Percentiles rank a stretch among this genome's conserved stretches.
Evolutionary conservation across 2,888 invertebrate species (phyloP).

Genomic region (Electrophaes corylata): DNA sequence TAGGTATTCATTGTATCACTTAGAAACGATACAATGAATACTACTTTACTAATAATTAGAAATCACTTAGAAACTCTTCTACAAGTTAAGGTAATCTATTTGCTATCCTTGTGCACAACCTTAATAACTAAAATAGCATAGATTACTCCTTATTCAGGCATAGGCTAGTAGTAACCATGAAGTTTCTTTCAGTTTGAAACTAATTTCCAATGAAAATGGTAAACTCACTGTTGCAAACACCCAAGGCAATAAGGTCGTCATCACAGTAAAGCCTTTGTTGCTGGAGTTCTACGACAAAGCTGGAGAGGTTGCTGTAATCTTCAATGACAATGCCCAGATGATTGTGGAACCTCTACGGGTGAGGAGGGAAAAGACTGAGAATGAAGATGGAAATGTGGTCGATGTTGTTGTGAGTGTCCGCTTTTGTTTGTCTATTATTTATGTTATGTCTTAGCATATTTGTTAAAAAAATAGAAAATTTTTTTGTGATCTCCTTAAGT

Average conservation of each 20-base stretch:
- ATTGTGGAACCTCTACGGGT: slow-evolving; percentile 94
- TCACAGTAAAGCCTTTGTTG: slow-evolving; percentile 91
- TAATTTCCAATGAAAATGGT: slow-evolving; percentile 63
- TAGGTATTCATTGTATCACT: too few species aligned
- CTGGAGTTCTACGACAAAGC: slow-evolving; percentile 91
- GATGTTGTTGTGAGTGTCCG: slow-evolving; percentile 60
- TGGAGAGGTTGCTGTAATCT: slow-evolving; percentile 88
- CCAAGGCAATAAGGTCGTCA: slow-evolving; percentile 77
- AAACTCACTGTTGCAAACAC: slow-evolving; percentile 62
- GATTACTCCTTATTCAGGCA: too few species aligned
- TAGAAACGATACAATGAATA: too few species aligned
- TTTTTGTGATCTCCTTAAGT: too few species aligned
- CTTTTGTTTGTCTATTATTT: slow-evolving; percentile 29
- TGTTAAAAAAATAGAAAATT: not conserved
- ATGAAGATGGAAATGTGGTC: slow-evolving; percentile 59
- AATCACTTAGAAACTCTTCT: too few species aligned
- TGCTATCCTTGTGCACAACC: too few species aligned
- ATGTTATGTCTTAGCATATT: not conserved
- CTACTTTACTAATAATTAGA: too few species aligned
- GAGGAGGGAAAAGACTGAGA: slow-evolving; percentile 83
- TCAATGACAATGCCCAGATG: slow-evolving; percentile 96
- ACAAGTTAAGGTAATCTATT: too few species aligned
- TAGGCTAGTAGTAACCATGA: too few species aligned
- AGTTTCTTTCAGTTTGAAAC: slow-evolving; percentile 55
- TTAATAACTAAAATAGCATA: too few species aligned